These are phyloP conservation scores for Barnardius zonarius DNA, from an alignment of 2,113 vertebrate genomes.

Conservation along the genomic window DNA sequence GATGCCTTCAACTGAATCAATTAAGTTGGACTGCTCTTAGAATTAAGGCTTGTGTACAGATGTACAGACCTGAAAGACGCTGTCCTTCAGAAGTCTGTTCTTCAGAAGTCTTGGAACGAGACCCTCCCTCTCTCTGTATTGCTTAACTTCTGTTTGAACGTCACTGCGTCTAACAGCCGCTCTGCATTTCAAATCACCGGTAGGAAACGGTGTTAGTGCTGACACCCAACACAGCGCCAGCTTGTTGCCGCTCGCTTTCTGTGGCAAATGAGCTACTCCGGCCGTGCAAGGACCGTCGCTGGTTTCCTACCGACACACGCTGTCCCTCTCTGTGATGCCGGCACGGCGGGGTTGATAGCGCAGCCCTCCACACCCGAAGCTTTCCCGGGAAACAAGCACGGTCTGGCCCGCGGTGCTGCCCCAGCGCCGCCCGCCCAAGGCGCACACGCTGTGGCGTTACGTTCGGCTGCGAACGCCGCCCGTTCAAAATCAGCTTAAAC, in stretches of 20 bases:
- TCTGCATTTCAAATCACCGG: rapidly evolving
- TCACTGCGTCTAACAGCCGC: not conserved
- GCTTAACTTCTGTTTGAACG: not conserved
- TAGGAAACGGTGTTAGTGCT: rapidly evolving
- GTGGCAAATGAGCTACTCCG: not conserved
- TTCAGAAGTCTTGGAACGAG: not conserved
- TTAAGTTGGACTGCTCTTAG: not conserved
- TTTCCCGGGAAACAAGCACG: rapidly evolving
- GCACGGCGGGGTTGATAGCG: not conserved
- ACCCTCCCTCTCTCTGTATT: rapidly evolving
- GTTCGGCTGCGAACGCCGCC: not conserved
- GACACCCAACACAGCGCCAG: rapidly evolving
- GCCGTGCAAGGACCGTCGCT: rapidly evolving
- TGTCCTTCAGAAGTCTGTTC: not conserved
- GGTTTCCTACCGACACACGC: rapidly evolving
- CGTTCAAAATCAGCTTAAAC: not conserved
- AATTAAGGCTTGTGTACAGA: not conserved
- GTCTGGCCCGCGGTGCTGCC: rapidly evolving
- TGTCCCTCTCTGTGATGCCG: not conserved
- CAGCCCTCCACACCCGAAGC: not conserved
- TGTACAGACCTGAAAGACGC: too few relatives aligned
- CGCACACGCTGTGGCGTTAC: not conserved
- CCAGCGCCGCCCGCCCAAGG: not conserved
- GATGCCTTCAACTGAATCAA: not conserved
- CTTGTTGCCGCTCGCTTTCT: rapidly evolving